A percentile compares a stretch with the other conserved stretches of the same genome.
Conservation (phyloP, 2,888 invertebrate genomes). For the Ditylenchus weischeri region DNA sequence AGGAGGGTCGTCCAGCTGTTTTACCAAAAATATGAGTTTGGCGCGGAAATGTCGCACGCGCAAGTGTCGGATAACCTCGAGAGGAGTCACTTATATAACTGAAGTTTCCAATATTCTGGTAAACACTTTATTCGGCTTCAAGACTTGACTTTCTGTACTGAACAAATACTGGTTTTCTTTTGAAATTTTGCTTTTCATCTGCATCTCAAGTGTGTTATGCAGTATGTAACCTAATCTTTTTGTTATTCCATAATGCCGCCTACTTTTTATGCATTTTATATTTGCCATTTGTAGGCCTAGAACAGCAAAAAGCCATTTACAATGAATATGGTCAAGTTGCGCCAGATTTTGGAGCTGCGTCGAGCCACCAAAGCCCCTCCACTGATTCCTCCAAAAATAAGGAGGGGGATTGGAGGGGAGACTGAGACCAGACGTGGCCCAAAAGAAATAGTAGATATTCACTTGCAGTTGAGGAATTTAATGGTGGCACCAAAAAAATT, state of each 20-base stretch:
- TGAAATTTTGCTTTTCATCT: no score
- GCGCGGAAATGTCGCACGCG: no score
- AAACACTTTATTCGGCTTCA: no score
- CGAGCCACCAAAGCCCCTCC: slow-evolving; percentile 46
- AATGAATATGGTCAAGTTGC: slow-evolving; percentile 50
- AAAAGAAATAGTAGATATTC: slow-evolving; percentile 35
- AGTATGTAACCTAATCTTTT: not conserved
- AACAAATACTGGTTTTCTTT: no score
- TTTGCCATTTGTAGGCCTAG: not conserved
- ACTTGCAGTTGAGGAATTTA: slow-evolving; percentile 29
- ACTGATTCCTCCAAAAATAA: slow-evolving; percentile 42
- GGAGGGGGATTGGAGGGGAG: slow-evolving; percentile 31
- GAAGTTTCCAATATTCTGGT: no score
- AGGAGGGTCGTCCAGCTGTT: no score
- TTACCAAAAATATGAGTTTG: no score
- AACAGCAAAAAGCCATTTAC: slow-evolving; percentile 14
- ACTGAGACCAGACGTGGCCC: slow-evolving; percentile 27
- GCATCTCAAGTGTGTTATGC: no score
- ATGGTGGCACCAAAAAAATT: slow-evolving; percentile 3
- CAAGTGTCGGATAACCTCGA: no score
- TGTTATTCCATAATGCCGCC: not conserved
- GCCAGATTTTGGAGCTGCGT: slow-evolving; percentile 48
- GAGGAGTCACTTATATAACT: no score
- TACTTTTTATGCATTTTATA: not conserved
- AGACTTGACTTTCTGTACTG: no score